Evolutionary conservation across 2,888 invertebrate species (phyloP), one percentile per base, ranked within the genome.

Genomic region (Baccha elongata): DNA sequence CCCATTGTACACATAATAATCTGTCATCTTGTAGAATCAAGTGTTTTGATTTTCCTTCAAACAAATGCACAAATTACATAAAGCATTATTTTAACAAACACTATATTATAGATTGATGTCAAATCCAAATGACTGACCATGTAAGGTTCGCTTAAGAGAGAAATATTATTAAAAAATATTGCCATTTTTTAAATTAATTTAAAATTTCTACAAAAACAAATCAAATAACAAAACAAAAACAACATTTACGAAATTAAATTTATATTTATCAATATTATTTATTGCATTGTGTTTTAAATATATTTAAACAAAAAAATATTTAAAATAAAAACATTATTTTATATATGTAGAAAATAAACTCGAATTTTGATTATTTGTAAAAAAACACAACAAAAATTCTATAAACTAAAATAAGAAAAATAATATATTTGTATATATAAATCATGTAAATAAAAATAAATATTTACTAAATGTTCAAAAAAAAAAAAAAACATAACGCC

Each of bases 221-320:
- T 15, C 7, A 1, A 2, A 40, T 32, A 52, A 55, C 40, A 13
- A 23, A 50, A 71, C 19, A n/a, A 50, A 52, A 60, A 75, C 35
- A 26, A 44, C 11, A 52, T 69, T 76, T 72, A 53, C 21, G 26
- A 42, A 60, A 60, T 60, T 60, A 67, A 65, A 64, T 60, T 55
- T 78, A 78, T 68, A 83, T 72, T 76, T 83, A 53, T 78, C 72
- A 83, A 72, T 83, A 83, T 72, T 55, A 71, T 78, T 55, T 83
- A 83, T 83, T 83, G 83, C 83, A 83, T 83, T 83, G 83, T 23
- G 35, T 73, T 58, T 58, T 62, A 65, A 81, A 81, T 75, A 65
- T 46, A 72, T 55, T 58, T 75, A 75, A 15, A 60, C 11, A 53
- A 69, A 29, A 52, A 67, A 72, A 19, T 42, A 55, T 52, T 52